Evolutionary conservation across 2,113 vertebrate species (phyloP), one percentile per base, ranked within the genome.

Genomic region (Ellobius talpinus): DNA sequence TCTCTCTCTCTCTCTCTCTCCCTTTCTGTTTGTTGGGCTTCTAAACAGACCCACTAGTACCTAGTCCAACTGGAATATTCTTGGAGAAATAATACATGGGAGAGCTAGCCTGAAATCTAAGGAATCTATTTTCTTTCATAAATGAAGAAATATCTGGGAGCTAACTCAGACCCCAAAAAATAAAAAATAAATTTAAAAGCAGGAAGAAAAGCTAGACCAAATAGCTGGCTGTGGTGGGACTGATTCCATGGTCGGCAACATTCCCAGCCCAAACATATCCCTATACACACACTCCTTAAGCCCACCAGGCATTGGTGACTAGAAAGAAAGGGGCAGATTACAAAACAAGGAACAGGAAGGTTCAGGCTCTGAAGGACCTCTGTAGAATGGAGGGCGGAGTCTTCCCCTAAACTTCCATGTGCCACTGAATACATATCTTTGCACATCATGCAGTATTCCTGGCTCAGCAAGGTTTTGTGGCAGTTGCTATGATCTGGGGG

Each of bases 111-210:
- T 88, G 33, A 70, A 86, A 90, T 81, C 68, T 73, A 65, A 88
- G 42, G 87, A 86, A 90, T 81, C 74, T 73, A 65, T 79, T 45
- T 65, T 45, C 52, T 72, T 76, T 89, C 39, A 76, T 89, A 94
- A 86, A 52, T 78, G 13, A 91, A 94, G 52, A 96, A 95, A 1
- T 72, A 72, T 7, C 13, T 73, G 26, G 9, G 4, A 94, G 36
- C 81, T 50, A 61, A 89, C 9, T 70, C 33, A 68, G 31, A 17
- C 21, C 21, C 52, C 63, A 9, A n/a, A 11, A 29, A 33, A 55
- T 45, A 52, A 77, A 86, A 12, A 0, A 5, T 86, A 19, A 17
- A 58, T 58, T 58, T 11, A 47, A 77, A 47, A 24, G 5, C n/a
- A 86, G 68, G 33, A 76, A 5, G 29, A 82, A 31, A 68, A 95